Evolutionary conservation across 2,797 vertebrate species (phyloP).

Genomic region (Champsocephalus gunnari): DNA sequence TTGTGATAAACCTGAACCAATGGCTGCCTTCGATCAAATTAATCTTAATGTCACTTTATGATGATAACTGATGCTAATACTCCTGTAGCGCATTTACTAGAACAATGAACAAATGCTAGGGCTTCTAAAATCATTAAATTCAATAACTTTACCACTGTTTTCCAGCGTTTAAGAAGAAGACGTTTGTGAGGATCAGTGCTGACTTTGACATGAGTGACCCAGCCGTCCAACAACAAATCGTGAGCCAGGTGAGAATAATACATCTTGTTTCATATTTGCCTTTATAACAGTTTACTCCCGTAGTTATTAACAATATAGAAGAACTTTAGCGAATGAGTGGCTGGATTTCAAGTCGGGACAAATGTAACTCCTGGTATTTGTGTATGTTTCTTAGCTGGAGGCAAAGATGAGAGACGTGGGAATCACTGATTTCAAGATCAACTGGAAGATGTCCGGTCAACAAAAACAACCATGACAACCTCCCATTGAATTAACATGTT

Average conservation of each 20-base stretch:
- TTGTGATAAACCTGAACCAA: too few relatives aligned
- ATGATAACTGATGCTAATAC: too few relatives aligned
- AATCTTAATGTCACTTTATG: too few relatives aligned
- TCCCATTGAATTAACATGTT: too few relatives aligned
- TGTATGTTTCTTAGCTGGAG: background rate
- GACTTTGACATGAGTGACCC: slow-evolving; percentile 10
- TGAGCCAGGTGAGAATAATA: slow-evolving; percentile 18
- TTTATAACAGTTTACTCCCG: background rate
- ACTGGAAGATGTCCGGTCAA: background rate
- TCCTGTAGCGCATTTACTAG: background rate
- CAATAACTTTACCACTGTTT: background rate
- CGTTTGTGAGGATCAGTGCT: background rate
- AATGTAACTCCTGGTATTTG: background rate
- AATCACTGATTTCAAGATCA: slow-evolving; percentile 9
- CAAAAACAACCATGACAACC: too few relatives aligned
- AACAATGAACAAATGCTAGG: background rate
- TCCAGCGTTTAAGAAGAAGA: slow-evolving; percentile 11
- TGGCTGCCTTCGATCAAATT: too few relatives aligned
- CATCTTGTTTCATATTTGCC: background rate
- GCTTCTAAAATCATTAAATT: background rate
- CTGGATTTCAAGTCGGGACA: background rate
- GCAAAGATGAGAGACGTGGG: background rate
- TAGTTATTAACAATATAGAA: background rate
- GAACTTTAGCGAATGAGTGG: background rate
- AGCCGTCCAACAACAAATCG: slow-evolving; percentile 16